Evolutionary conservation across 1,140 invertebrate species (phyloP), one percentile per base, ranked within the genome.

Genomic region (Choristoneura fumiferana): DNA sequence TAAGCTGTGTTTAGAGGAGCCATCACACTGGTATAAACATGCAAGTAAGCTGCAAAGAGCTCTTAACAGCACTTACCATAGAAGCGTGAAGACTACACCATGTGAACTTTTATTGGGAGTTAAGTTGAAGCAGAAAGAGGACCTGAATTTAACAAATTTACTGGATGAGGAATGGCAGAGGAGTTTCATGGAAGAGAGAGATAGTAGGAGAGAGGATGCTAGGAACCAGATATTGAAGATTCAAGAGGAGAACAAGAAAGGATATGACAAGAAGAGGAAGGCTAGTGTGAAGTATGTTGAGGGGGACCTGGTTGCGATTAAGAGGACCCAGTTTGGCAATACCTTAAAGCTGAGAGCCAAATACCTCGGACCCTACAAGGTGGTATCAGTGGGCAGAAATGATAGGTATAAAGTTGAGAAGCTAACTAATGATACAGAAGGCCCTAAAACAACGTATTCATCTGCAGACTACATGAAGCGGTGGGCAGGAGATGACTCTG

Each of bases 21-120:
- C 35, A 35, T n/a, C 12, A 9, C 2, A 34, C 15, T 67, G 65
- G 58, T 67, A 67, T 14, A 55, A 33, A 17, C 54, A 63, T 56
- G 29, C 55, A 2, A 33, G 39, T 9, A 18, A 13, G 12, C 22
- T 63, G 12, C 61, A 63, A 33, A 36, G 33, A 12, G 4, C 12
- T 1, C 2, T 63, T 9, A 63, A 63, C 17, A 56, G 61, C 18
- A 58, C 61, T 2, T 58, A 40, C 13, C 57, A 58, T 14, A 54
- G 61, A 58, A 58, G 56, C 29, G 38, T 58, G 3, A 36, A 54
- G 2, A 54, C 15, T 5, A 55, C 33, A 9, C 61, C 56, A 17
- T 63, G 12, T 55, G 38, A 58, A 22, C 10, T 63, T 5, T n/a
- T 62, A 14, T 3, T 37, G 14, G 55, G 60, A 38, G 22, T 12